Percentiles rank a stretch among this genome's conserved stretches.
Conservation (phyloP, 2,888 invertebrate species). For the Leucophora obtusa region DNA sequence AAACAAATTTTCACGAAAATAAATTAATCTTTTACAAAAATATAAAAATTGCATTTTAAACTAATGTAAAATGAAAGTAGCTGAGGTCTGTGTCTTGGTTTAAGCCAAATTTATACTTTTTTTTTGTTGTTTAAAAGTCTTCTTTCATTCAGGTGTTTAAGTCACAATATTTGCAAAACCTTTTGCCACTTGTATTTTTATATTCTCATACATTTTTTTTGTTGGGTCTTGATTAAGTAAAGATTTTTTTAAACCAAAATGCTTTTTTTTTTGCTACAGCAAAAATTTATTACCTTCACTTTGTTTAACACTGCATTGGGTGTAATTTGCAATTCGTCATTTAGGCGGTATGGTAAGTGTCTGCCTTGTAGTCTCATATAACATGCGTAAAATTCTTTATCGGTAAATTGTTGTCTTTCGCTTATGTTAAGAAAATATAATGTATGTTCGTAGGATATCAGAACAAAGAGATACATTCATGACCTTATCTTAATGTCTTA, state of each 20-base stretch:
- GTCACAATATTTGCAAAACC: conserved; percentile 61
- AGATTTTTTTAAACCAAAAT: conserved; percentile 26
- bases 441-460: conserved; percentile 28
- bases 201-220: neutral
- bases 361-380: conserved; percentile 44
- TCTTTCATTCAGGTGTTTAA: conserved; percentile 53
- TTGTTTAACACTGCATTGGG: conserved; percentile 61
- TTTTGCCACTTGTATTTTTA: conserved; percentile 51
- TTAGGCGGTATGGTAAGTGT: conserved; percentile 50
- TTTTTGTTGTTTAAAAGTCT: conserved; percentile 8
- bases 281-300: conserved; percentile 58
- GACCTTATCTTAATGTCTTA: conserved; percentile 57
- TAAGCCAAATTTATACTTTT: neutral
- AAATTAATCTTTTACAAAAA: conserved; percentile 53
- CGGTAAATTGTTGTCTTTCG: conserved; percentile 30
- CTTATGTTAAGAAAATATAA: neutral
- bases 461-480: conserved; percentile 34
- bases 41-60: conserved; percentile 16
- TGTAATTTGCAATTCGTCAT: conserved; percentile 67
- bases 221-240: neutral
- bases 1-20: conserved; percentile 47
- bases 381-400: conserved; percentile 57
- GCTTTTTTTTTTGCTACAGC: conserved; percentile 17
- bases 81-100: neutral
- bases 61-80: neutral